A percentile compares a stretch with the other conserved stretches of the same genome.
Evolutionary conservation across 1,140 invertebrate genomes (phyloP).

Genomic region (Euura saliciscinereae): DNA sequence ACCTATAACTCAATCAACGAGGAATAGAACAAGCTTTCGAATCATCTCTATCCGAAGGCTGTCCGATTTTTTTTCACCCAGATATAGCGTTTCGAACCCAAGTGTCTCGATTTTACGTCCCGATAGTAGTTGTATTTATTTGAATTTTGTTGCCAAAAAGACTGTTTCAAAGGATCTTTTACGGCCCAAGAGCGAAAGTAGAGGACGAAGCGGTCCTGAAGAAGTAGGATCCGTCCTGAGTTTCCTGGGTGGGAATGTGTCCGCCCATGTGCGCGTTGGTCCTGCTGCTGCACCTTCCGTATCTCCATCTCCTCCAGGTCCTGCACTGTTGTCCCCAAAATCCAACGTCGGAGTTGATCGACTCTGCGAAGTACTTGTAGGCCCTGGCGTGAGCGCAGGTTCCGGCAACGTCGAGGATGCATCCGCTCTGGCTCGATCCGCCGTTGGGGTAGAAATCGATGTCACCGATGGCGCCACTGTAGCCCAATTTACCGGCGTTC

Average conservation of each 20-base stretch:
- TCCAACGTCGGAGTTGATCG: slow-evolving; percentile 25
- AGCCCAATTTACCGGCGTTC: slow-evolving; percentile 45
- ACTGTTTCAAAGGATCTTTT: not conserved
- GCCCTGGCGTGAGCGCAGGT: slow-evolving; percentile 33
- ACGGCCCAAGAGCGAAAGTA: not conserved
- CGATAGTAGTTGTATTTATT: no score
- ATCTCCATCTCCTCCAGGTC: not conserved
- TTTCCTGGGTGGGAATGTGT: not conserved
- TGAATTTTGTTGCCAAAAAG: no score
- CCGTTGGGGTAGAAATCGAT: slow-evolving; percentile 68
- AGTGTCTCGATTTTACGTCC: no score
- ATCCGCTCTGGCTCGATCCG: slow-evolving; percentile 46
- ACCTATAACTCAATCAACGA: no score
- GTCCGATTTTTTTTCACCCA: no score
- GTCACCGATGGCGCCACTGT: slow-evolving; percentile 46
- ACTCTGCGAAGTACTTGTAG: slow-evolving; percentile 43
- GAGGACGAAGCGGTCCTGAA: not conserved
- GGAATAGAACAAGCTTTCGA: no score
- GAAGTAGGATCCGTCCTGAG: not conserved
- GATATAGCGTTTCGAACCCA: no score
- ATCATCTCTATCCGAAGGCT: no score
- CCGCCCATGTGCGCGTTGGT: not conserved
- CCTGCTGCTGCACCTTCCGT: not conserved
- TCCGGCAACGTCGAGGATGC: slow-evolving; percentile 20
- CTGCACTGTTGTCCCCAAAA: not conserved